Evolutionary conservation across 2,113 vertebrate species (phyloP), one percentile per base, ranked within the genome.

Genomic region (Tauraco erythrolophus): DNA sequence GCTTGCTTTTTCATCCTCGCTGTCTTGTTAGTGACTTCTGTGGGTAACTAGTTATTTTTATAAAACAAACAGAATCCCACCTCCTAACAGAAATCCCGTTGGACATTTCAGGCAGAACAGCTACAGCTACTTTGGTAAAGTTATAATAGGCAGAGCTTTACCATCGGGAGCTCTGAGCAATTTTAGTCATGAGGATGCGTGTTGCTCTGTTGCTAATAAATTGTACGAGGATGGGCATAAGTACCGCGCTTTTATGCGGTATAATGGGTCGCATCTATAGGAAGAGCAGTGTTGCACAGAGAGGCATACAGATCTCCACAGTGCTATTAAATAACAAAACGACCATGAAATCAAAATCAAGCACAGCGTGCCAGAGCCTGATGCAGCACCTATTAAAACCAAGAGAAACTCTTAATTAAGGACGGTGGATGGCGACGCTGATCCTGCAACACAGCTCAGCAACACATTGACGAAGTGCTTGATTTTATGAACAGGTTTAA

Each of bases 231-330:
- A 21, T 65, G 41, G 46, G 50, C 18, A 4, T 4, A 39, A 61
- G 25, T 5, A 4, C 11, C 4, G 19, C 0, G 6, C 7, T 35
- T 53, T 46, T n/a, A 14, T 30, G 70, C 8, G 6, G 27, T 27
- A 2, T 27, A 30, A 81, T 6, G 69, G 10, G 57, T 79, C 91
- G 24, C 11, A 8, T 19, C 39, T n/a, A 1, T 4, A 43, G 60
- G 41, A 84, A 77, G n/a, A 62, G 56, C 5, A 43, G 39, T 1
- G 4, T 24, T n/a, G 72, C 46, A 30, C 21, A 2, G 58, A 39
- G 37, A 41, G 48, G 17, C 24, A 1, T 7, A 18, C 56, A 68
- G 77, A 66, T 28, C 77, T 58, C 86, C 60, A 17, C 62, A 24
- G 68, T 2, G 60, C 72, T 41, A 1, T 60, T 61, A 87, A 89